Conservation (phyloP, 1,140 invertebrate species). For the Cecropterus lyciades region DNA sequence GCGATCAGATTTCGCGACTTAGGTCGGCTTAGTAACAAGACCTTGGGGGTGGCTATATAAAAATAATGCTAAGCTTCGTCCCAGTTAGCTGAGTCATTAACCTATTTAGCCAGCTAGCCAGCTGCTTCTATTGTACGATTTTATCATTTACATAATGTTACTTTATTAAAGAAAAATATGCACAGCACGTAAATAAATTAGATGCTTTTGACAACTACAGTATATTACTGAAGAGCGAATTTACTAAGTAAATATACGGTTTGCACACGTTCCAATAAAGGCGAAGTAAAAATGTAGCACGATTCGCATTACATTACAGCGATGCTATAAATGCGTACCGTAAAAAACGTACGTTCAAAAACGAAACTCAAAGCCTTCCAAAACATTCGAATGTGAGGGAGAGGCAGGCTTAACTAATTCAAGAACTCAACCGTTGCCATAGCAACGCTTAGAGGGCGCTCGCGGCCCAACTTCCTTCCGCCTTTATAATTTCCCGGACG, state of each 20-base stretch:
- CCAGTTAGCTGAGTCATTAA: neutral
- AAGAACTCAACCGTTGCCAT: conserved; percentile 57
- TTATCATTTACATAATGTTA: neutral
- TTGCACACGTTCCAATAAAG: no score
- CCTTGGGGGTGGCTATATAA: conserved; percentile 17
- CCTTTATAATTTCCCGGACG: conserved; percentile 70
- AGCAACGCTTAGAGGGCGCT: conserved; percentile 55
- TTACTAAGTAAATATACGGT: no score
- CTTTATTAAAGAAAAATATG: neutral
- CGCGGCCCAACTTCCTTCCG: conserved; percentile 45
- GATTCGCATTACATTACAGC: neutral
- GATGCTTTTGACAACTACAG: no score
- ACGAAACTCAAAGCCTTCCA: neutral
- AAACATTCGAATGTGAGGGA: conserved; percentile 11
- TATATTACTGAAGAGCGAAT: no score
- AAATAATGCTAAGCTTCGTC: conserved; percentile 16
- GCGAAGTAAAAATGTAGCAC: no score
- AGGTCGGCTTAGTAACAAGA: conserved; percentile 15
- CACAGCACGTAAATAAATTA: neutral
- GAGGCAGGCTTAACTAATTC: conserved; percentile 62
- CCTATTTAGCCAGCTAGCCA: conserved; percentile 2
- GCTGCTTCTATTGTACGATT: neutral
- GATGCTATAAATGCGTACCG: neutral
- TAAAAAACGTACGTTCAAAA: conserved; percentile 4
- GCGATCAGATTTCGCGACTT: conserved; percentile 28